These are phyloP conservation scores for Cyaniris semiargus DNA, from an alignment of 2,888 invertebrate species.

Conservation along the genomic window DNA sequence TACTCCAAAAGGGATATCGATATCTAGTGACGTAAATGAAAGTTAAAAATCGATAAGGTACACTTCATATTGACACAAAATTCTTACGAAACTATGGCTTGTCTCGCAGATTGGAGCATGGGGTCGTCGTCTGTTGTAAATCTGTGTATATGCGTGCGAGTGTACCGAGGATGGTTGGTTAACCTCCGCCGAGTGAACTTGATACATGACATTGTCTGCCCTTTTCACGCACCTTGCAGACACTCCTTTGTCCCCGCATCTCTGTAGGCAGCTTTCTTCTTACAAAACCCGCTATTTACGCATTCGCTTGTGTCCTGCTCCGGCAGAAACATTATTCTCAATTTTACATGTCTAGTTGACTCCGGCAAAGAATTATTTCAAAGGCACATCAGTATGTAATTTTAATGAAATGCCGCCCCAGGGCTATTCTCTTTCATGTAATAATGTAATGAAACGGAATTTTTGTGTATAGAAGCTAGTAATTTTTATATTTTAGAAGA, in stretches of 20 bases:
- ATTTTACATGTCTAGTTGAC: constrained; percentile 25
- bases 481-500: constrained; percentile 1
- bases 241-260: constrained; percentile 44
- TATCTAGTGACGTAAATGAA: too few relatives aligned
- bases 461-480: not conserved
- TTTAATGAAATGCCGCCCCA: constrained; percentile 18
- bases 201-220: constrained; percentile 79
- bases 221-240: constrained; percentile 68
- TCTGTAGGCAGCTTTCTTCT: constrained; percentile 45
- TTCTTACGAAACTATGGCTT: not conserved
- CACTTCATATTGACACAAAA: not conserved
- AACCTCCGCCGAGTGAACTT: constrained; percentile 69
- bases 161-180: constrained; percentile 61
- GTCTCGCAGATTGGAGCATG: not conserved
- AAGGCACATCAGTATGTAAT: constrained; percentile 13
- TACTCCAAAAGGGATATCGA: too few relatives aligned
- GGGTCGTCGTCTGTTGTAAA: not conserved
- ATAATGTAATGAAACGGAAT: constrained; percentile 19
- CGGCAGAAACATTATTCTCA: constrained; percentile 9
- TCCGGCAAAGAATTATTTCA: constrained; percentile 21
- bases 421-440: constrained; percentile 19
- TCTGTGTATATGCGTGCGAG: constrained; percentile 43
- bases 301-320: constrained; percentile 26
- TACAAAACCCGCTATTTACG: constrained; percentile 35
- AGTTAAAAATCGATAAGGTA: too few relatives aligned